phyloP scores from a whole-genome alignment of 1,140 invertebrate species.

The Heliothis subflexa region DNA sequence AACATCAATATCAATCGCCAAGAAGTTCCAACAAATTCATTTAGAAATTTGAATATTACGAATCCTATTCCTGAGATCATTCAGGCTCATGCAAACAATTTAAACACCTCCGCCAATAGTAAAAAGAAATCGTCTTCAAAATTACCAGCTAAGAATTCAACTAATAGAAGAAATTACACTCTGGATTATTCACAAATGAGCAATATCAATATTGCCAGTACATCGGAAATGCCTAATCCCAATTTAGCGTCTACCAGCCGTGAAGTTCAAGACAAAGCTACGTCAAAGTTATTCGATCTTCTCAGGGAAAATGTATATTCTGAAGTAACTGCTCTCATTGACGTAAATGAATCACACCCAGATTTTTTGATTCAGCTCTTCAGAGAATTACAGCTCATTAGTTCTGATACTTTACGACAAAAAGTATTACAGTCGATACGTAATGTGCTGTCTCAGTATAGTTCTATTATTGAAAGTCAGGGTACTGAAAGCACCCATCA shows the following conservation, averaged over 20 bases:
- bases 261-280: conserved; percentile 81
- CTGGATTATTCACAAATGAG: conserved; percentile 76
- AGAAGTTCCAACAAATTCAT: conserved; percentile 60
- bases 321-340: conserved; percentile 90
- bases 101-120: conserved; percentile 68
- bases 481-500: conserved; percentile 55
- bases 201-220: conserved; percentile 75
- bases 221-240: conserved; percentile 73
- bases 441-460: conserved; percentile 80
- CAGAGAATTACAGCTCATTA: conserved; percentile 88
- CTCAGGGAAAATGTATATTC: conserved; percentile 90
- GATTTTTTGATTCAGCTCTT: conserved; percentile 90
- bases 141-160: conserved; percentile 79
- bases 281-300: conserved; percentile 88
- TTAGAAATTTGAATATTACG: conserved; percentile 73
- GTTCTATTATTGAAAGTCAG: conserved; percentile 67
- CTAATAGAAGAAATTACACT: conserved; percentile 73
- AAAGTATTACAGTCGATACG: conserved; percentile 88
- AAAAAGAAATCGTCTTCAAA: conserved; percentile 82
- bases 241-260: conserved; percentile 79
- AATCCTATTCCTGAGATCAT: conserved; percentile 80
- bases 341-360: conserved; percentile 89
- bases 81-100: conserved; percentile 80
- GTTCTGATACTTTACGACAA: conserved; percentile 88
- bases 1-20: conserved; percentile 75